Evolutionary conservation across 2,797 vertebrate species (phyloP), one percentile per base, ranked within the genome.

Genomic region (Xenopus petersii): DNA sequence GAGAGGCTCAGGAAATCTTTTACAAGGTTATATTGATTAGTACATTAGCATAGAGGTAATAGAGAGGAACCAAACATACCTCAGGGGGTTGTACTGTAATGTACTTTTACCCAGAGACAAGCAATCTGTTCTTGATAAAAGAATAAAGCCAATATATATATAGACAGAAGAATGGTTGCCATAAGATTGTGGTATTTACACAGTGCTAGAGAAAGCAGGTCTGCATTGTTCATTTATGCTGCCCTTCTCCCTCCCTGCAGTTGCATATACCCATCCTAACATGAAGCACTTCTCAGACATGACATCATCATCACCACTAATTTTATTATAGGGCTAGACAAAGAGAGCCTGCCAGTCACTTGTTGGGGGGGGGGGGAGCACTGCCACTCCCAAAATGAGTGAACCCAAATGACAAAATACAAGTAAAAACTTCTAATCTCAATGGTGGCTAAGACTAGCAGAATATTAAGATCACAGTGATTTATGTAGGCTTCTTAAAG

Each of bases 241-340:
- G 36, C 36, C 36, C 36, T 9, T 1, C 36, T 58, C n/a, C 66
- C 65, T 69, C 16, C 24, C 66, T 73, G 75, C 64, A 58, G 49
- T 54, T 33, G 36, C 13, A 3, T 12, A 6, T 4, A 17, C 56
- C 3, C 15, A n/a, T 26, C 46, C 17, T 11, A 17, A 24, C 4
- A 30, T 47, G 10, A 15, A 12, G 11, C 60, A 12, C 61, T 5
- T 16, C 13, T 5, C 17, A 49, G 17, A 12, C 9, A 17, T 74
- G 71, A 74, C 64, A 47, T 79, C 71, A 79, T 70, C 71, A 3
- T 33, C 12, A 21, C 36, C 66, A 15, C n/a, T 68, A 5, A 73
- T 61, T 64, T 17, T 47, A 66, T 51, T 46, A 17, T 3, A 12
- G 21, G 9, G 16, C 24, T 36, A 74, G 60, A 74, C 71, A 65